Evolutionary conservation across 2,113 vertebrate species (phyloP), one percentile per base, ranked within the genome.

Genomic region (Pelmatolapia mariae): DNA sequence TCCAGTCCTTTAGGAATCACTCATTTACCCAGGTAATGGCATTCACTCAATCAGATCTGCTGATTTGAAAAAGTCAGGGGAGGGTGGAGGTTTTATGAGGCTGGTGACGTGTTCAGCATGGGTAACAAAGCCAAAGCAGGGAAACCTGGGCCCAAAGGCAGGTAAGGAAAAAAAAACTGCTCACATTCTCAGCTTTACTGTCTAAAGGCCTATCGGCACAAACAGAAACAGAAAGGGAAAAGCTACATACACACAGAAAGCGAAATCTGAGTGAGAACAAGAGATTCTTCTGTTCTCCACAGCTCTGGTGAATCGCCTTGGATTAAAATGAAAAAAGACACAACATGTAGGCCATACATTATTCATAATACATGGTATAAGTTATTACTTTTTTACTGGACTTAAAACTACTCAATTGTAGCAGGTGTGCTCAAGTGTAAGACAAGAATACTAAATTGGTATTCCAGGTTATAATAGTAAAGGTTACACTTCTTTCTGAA

Each of bases 1-100:
- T 92, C 92, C 92, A 92, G 90, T 95, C 92, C 93, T 95, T 93
- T 89, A 95, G 93, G 95, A 96, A 94, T 95, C 93, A 90, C 95
- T 95, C 90, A 96, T 96, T 96, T 95, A 95, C 93, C 84, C 90
- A 95, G 95, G 94, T 94, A 96, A 97, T 95, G 93, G 94, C 94
- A 94, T 96, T 95, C 92, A 54, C 91, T 94, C 92, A 93, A 96
- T 96, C 95, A 95, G 93, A 95, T 94, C 94, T 93, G 92, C 93
- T 95, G 91, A 93, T 94, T 94, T 93, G 92, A 92, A 91, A 95
- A 94, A 94, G 89, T 91, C 89, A 80, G 80, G 81, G 86, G 86
- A 86, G 81, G 93, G 73, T 63, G 82, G 53, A 86, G 81, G 84
- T 61, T 89, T 92, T 92, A 94, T 92, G 92, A 93, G 92, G 83